Evolutionary conservation across 1,140 invertebrate species (phyloP), one percentile per base, ranked within the genome.

Genomic region (Onthophagus taurus): DNA sequence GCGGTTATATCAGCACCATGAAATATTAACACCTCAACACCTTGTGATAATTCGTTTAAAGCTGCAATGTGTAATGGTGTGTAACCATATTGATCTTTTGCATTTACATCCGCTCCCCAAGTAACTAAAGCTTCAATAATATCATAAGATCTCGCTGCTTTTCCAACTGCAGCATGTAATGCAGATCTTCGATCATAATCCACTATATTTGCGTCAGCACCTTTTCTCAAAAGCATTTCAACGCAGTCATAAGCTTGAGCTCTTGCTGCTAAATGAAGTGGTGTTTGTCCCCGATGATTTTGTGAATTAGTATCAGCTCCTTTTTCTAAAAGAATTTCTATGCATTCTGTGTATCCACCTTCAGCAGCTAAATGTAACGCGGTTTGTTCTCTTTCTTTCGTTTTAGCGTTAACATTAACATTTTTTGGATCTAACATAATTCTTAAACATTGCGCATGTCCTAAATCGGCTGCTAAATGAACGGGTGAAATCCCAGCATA

Each of bases 51-150:
- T 20, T 87, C 85, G 58, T 89, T 87, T 0, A 88, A 61, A 4
- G 89, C 86, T 4, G 88, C 88, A 30, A 93, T 74, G 59, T 93
- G 90, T 11, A 94, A 66, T 0, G 89, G 85, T 0, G 88, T 89
- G 59, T 90, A 91, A 0, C 89, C 89, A 54, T 89, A 90, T 47
- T 85, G 81, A 54, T 94, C 89, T 52, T 84, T 80, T 30, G 79
- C 75, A 59, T 92, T 90, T 0, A 91, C 81, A 53, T 89, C 80
- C 3, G 85, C 83, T 5, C 82, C 83, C 71, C 81, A 83, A 48
- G 72, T 76, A 13, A 88, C 77, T 2, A 88, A 63, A 0, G 75
- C 74, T 55, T 85, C 83, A 21, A 83, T 77, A 6, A 85, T 81
- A 49, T 84, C 81, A 50, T 82, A 83, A 11, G 82, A 81, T 24